A percentile compares a stretch with the other conserved stretches of the same genome.
These are phyloP conservation scores for Lordiphosa stackelbergi DNA, from an alignment of 1,140 invertebrate species.

Conservation along the genomic window DNA sequence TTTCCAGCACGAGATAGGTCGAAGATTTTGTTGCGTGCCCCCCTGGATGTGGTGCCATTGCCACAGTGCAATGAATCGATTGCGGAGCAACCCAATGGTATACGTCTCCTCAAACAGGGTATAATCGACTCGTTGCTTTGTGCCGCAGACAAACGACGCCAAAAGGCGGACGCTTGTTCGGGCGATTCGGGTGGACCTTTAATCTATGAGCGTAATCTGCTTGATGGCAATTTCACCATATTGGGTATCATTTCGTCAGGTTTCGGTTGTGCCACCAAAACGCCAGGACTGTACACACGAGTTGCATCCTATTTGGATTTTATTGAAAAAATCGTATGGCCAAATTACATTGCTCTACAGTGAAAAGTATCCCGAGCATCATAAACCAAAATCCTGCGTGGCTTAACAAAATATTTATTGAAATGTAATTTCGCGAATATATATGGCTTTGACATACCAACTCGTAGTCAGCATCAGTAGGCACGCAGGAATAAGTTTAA, in stretches of 20 bases:
- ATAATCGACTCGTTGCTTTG: conserved; percentile 78
- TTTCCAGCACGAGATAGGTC: conserved; percentile 39
- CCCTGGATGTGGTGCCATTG: conserved; percentile 41
- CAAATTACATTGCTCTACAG: no score
- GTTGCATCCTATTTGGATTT: conserved; percentile 81
- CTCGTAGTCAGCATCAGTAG: no score
- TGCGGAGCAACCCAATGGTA: conserved; percentile 17
- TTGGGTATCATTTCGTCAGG: conserved; percentile 84
- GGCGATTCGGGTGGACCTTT: conserved; percentile 85
- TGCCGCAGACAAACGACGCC: conserved; percentile 79
- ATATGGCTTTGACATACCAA: no score
- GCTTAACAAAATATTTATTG: no score
- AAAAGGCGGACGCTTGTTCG: conserved; percentile 80
- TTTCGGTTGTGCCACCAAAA: conserved; percentile 80
- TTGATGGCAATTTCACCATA: conserved; percentile 41
- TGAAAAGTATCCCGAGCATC: no score
- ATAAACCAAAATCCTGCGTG: no score
- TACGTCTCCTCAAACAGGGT: conserved; percentile 25
- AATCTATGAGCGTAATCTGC: conserved; percentile 67
- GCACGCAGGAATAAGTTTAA: no score
- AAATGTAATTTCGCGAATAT: no score
- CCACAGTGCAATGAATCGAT: conserved; percentile 34
- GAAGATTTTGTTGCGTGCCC: conserved; percentile 53
- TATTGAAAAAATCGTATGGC: conserved; percentile 83
- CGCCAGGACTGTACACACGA: conserved; percentile 82